phyloP scores from a whole-genome alignment of 2,113 vertebrate genomes.

The Malurus elegans region DNA sequence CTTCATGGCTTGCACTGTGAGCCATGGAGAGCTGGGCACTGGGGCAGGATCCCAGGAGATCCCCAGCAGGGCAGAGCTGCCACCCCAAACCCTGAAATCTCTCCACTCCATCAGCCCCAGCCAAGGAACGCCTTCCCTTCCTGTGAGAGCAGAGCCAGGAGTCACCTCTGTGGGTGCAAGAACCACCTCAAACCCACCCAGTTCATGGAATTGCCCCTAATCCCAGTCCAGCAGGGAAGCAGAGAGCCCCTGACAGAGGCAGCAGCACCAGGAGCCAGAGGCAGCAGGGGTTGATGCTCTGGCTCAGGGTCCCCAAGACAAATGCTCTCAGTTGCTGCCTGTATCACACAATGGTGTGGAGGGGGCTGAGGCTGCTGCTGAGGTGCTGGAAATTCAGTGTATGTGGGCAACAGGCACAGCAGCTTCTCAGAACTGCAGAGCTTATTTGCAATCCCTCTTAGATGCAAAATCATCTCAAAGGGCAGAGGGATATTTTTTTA shows the following conservation, averaged over 20 bases:
- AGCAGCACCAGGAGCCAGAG: accelerated
- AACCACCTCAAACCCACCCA: neutral
- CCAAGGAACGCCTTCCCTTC: neutral
- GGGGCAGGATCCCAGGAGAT: neutral
- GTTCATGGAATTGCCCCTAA: neutral
- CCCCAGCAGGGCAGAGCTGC: neutral
- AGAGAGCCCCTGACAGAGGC: no score
- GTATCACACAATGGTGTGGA: accelerated
- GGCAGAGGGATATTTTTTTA: neutral
- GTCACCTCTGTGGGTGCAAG: accelerated
- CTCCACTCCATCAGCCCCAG: neutral
- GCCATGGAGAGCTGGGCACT: neutral
- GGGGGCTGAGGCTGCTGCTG: neutral
- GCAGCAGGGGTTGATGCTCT: neutral
- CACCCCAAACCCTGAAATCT: neutral
- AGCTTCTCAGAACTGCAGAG: neutral
- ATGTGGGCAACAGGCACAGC: neutral
- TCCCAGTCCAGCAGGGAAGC: neutral
- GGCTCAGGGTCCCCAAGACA: neutral
- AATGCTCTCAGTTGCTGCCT: neutral
- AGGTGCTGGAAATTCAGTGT: neutral
- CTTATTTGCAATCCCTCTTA: neutral
- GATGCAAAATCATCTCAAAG: neutral
- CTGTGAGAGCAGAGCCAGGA: accelerated
- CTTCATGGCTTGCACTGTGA: neutral